These are phyloP conservation scores for Drosophila sechellia DNA, from an alignment of 1,140 invertebrate species.

Conservation along the genomic window DNA sequence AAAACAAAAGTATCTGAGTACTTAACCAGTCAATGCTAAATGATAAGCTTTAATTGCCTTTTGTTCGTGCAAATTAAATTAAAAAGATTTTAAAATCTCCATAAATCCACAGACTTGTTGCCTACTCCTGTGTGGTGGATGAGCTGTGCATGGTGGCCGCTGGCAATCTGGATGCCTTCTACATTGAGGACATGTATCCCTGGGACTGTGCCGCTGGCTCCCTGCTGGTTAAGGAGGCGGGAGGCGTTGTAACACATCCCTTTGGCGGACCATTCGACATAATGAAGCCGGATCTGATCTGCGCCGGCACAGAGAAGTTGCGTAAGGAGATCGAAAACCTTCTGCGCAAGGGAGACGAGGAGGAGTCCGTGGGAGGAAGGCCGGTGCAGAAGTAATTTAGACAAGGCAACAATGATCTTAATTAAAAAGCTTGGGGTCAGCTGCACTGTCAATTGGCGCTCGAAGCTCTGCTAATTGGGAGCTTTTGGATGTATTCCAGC, in stretches of 20 bases:
- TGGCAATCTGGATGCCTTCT: slow-evolving; percentile 90
- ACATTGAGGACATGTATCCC: slow-evolving; percentile 89
- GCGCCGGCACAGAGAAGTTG: slow-evolving; percentile 86
- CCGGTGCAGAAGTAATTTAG: slow-evolving; percentile 50
- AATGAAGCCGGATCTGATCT: slow-evolving; percentile 88
- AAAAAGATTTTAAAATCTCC: too few relatives aligned
- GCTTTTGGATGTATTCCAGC: slow-evolving; percentile 22
- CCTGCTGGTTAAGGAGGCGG: slow-evolving; percentile 91
- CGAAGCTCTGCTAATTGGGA: slow-evolving; percentile 5
- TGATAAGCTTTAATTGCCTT: background rate
- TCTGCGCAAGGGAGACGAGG: slow-evolving; percentile 68
- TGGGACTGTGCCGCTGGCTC: slow-evolving; percentile 90
- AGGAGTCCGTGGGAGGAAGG: slow-evolving; percentile 68
- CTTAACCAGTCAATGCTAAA: background rate
- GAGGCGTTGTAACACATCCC: slow-evolving; percentile 85
- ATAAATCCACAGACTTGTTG: slow-evolving; percentile 54
- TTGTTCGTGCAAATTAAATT: background rate
- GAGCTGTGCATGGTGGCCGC: slow-evolving; percentile 90
- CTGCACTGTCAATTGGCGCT: background rate
- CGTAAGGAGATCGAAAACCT: slow-evolving; percentile 73
- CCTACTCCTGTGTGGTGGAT: slow-evolving; percentile 77
- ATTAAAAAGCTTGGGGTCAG: slow-evolving; percentile 37
- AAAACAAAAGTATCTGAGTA: background rate
- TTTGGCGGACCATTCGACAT: slow-evolving; percentile 88
- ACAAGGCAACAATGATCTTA: slow-evolving; percentile 23